Percentiles rank a stretch among this genome's conserved stretches.
Conservation (phyloP, 2,113 vertebrate species). For the Cynoglossus semilaevis region DNA sequence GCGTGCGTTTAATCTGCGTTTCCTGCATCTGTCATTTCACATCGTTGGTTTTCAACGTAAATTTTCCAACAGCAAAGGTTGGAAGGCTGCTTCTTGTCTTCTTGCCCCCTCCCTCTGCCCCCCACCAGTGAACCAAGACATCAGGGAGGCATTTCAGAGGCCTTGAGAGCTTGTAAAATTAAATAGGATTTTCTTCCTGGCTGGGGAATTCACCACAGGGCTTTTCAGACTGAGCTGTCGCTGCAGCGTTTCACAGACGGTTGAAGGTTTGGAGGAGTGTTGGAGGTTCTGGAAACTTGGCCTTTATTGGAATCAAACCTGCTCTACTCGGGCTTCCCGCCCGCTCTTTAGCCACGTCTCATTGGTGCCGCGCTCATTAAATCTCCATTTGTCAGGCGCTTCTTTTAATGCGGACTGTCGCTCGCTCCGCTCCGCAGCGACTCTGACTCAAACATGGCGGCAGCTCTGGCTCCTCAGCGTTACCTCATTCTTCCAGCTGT, state of each 20-base stretch:
- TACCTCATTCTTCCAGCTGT: constrained; percentile 15
- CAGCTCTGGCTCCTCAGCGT: constrained; percentile 7
- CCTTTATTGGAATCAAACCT: constrained; percentile 61
- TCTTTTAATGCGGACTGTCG: constrained; percentile 56
- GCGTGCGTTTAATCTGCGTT: neutral
- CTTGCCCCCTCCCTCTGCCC: no score
- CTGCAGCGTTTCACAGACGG: constrained; percentile 60
- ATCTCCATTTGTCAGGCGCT: neutral
- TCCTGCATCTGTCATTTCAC: constrained; percentile 19
- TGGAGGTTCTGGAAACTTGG: constrained; percentile 58
- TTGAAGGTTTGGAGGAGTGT: constrained; percentile 23
- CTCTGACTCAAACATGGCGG: constrained; percentile 17
- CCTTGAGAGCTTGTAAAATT: constrained; percentile 76
- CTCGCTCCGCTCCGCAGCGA: constrained; percentile 18
- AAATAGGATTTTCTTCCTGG: constrained; percentile 77
- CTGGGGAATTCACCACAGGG: constrained; percentile 67
- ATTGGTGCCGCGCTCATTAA: constrained; percentile 26
- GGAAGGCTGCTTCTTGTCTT: constrained; percentile 36
- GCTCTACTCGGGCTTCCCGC: constrained; percentile 63
- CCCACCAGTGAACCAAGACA: constrained; percentile 53
- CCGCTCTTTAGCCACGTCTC: constrained; percentile 58
- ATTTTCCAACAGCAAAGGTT: constrained; percentile 30
- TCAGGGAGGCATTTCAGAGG: constrained; percentile 63
- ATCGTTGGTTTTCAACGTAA: constrained; percentile 25
- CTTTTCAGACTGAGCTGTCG: constrained; percentile 65